Evolutionary conservation across 2,888 invertebrate genomes (phyloP), one percentile per base, ranked within the genome.

Genomic region (Nymphalis c-album): DNA sequence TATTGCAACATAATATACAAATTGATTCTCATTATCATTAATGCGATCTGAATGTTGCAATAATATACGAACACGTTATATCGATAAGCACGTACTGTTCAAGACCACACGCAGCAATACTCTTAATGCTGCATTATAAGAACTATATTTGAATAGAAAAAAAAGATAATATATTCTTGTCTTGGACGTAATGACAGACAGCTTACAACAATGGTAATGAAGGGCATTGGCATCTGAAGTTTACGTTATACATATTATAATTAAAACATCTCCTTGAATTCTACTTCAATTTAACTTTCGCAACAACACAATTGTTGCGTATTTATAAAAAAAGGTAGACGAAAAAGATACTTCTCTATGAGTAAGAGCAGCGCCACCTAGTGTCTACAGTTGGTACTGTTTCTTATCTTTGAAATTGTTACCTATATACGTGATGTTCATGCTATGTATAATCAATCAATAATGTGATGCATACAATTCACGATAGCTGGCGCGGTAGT

Each of bases 1-100:
- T n/a, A 3, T 66, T 61, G 22, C 66, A 61, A 57, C 66, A 61
- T 48, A 40, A 31, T 48, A 66, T 60, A 51, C 20, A 48, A 22
- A 66, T 61, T 20, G 48, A 57, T 61, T 55, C 61, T 66, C 58
- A 66, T 66, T 66, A 66, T 61, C 60, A 61, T 61, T 55, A n/a
- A 62, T 62, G 48, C 17, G n/a, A 3, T 50, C 18, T 18, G 35
- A 48, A 48, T 68, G 63, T 68, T 60, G 60, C 55, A 60, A 63
- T 66, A 31, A 16, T 61, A 18, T 63, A 58, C n/a, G 18, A 48
- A 31, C 66, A 60, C 61, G 61, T 55, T 58, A 17, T 20, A 59
- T 10, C 67, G 50, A 58, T 63, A 70, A 68, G 48, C 70, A 67
- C 60, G 67, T 59, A 61, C 20, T 46, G 10, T n/a, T 22, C 47